These are phyloP conservation scores for Rhizomys pruinosus DNA, from an alignment of 2,113 vertebrate species.

Conservation along the genomic window DNA sequence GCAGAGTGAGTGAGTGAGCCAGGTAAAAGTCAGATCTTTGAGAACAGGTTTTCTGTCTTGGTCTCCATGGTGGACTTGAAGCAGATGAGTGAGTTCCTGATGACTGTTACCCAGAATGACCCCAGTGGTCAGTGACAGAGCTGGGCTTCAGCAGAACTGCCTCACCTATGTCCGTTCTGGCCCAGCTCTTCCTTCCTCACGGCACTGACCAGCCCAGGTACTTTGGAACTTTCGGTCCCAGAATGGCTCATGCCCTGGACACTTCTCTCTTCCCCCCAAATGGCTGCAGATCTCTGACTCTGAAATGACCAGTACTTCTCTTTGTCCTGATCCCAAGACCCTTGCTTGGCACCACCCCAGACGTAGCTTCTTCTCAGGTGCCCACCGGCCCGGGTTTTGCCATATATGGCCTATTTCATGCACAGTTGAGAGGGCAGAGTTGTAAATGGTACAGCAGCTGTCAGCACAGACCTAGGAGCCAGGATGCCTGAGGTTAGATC, in stretches of 20 bases:
- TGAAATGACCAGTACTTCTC: background rate
- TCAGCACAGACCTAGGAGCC: too few species aligned
- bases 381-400: background rate
- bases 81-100: background rate
- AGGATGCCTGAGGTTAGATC: background rate
- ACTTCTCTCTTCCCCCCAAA: background rate
- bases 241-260: background rate
- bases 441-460: too few species aligned
- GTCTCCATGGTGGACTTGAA: fast-evolving
- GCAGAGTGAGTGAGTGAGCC: fast-evolving
- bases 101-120: background rate
- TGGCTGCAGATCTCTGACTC: background rate
- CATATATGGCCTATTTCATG: background rate
- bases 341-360: background rate
- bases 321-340: too few species aligned
- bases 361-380: background rate
- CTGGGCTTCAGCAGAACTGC: background rate
- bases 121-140: background rate
- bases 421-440: fast-evolving
- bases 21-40: background rate
- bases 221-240: background rate
- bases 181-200: background rate
- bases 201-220: background rate
- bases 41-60: too few species aligned
- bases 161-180: fast-evolving